A percentile compares a stretch with the other conserved stretches of the same genome.
phyloP scores from a whole-genome alignment of 2,797 vertebrate species.

The Sebastes kiyomatsui region DNA sequence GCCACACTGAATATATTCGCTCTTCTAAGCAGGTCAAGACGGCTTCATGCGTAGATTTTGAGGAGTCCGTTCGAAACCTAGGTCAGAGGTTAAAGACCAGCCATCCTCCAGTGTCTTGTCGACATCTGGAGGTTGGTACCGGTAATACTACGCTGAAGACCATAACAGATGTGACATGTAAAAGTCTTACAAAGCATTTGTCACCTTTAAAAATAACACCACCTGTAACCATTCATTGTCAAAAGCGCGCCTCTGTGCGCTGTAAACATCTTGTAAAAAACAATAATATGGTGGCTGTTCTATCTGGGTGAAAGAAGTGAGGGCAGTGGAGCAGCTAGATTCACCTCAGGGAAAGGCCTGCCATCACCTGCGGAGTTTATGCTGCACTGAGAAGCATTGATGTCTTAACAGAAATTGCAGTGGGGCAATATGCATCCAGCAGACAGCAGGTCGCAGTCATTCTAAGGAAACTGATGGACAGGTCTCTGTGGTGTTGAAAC shows the following conservation, averaged over 20 bases:
- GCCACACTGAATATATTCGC: too few species aligned
- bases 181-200: not conserved
- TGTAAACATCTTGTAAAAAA: not conserved
- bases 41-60: too few species aligned
- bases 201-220: not conserved
- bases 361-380: conserved; percentile 36
- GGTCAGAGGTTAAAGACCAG: too few species aligned
- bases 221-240: not conserved
- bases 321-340: conserved; percentile 15
- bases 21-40: too few species aligned
- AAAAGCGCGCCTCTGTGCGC: not conserved
- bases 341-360: conserved; percentile 31
- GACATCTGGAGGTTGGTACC: too few species aligned
- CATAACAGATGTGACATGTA: not conserved
- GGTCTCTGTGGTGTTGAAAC: not conserved
- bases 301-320: conserved; percentile 21
- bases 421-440: conserved; percentile 1
- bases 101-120: too few species aligned
- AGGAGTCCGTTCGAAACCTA: too few species aligned
- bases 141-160: too few species aligned
- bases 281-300: conserved; percentile 1
- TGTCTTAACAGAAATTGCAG: conserved; percentile 32
- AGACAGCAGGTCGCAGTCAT: conserved; percentile 27
- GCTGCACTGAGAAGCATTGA: conserved; percentile 14
- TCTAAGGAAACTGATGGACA: conserved; percentile 14